Conservation (phyloP, 1,140 invertebrate species). For the Phymorhynchus buccinoides region DNA sequence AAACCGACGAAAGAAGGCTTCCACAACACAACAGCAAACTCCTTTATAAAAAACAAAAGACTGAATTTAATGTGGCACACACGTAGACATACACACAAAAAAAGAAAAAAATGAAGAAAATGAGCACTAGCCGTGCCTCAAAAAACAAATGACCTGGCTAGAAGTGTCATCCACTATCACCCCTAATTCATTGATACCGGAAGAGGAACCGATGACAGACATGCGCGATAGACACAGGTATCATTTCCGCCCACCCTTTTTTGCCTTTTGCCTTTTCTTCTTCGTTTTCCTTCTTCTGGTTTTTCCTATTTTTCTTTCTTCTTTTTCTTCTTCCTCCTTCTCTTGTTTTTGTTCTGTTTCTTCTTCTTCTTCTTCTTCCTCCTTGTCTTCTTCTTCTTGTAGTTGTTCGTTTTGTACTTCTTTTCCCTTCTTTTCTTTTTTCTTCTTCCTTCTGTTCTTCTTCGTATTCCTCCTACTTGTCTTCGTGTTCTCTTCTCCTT, state of each 20-base stretch:
- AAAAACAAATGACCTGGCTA: neutral
- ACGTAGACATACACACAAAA: too few species aligned
- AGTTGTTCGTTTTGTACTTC: neutral
- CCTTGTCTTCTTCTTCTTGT: neutral
- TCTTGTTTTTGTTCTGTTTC: neutral
- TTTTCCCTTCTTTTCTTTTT: neutral
- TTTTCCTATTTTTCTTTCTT: neutral
- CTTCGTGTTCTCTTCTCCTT: too few species aligned
- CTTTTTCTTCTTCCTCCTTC: neutral
- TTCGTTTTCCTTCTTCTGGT: too few species aligned
- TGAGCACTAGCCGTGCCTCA: neutral
- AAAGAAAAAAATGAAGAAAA: neutral
- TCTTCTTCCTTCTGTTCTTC: too few species aligned
- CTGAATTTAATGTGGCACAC: neutral
- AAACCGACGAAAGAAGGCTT: neutral
- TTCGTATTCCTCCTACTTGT: too few species aligned
- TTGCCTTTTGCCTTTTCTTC: neutral
- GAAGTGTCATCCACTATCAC: neutral
- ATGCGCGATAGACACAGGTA: neutral
- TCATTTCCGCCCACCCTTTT: neutral
- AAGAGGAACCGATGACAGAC: neutral
- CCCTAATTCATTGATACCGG: neutral
- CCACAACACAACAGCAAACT: neutral
- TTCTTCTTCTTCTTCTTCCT: neutral
- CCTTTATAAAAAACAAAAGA: neutral